Base-by-base conservation (phyloP, 1,140 invertebrate genomes). In the Medauroidea extradentata region DNA sequence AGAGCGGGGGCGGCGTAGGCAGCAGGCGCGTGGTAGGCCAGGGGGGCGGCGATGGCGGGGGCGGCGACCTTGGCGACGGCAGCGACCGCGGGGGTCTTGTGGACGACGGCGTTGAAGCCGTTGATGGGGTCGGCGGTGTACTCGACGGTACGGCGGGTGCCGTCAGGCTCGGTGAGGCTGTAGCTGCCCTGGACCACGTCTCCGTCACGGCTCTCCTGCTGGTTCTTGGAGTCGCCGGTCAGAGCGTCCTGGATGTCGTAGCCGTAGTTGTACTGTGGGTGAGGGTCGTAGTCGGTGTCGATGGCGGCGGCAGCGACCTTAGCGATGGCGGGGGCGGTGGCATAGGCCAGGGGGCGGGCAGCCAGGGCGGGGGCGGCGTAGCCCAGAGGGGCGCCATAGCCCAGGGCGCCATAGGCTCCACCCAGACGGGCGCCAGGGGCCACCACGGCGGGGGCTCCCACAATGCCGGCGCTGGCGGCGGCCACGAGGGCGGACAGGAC, bases 151-250 rank as follows among this genome's bases (percentile, higher is more conserved):
- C 63, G 53, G 41, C 43, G 55, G 21, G 14, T 29, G 48, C 46
- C 41, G 49, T 23, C 43, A 57, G 60, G 24, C 18, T 50, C 46
- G n/a, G 75, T 66, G 18, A 82, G 78, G 51, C 74, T 75, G 62
- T 56, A 18, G 54, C 41, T 24, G 29, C 61, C 41, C 25, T 56
- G 53, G 8, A 48, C 55, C 13, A 55, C 53, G 57, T 83, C 82
- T 4, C 83, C 82, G 57, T 84, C 75, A 34, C 83, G 76, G 29
- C 71, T 79, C 70, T 88, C 86, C 55, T 84, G 78, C 64, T 86
- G 84, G 61, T 75, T 76, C 71, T 88, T 87, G 2, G 80, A 73
- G 70, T 88, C 85, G 2, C 87, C 84, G 24, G 82, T 88, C 48
- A 81, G 71, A n/a, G 75, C 70, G 60, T 87, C 85, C 34, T 84